Evolutionary conservation across 2,888 invertebrate species (phyloP).

Genomic region (Sarcophaga variegata): DNA sequence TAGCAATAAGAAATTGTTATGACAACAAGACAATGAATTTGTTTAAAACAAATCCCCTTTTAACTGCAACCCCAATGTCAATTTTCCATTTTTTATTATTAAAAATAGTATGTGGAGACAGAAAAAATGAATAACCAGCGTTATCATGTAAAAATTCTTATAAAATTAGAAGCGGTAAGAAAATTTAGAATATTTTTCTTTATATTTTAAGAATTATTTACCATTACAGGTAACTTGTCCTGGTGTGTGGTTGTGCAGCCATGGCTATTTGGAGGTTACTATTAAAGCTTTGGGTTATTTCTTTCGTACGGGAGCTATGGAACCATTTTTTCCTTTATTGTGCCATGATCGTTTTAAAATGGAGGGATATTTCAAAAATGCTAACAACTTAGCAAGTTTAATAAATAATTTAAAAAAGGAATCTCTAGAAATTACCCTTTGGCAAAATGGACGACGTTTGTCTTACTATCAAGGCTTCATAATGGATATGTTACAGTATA

Average conservation of each 20-base stretch:
- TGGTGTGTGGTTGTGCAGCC: slow-evolving; percentile 81
- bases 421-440: slow-evolving; percentile 78
- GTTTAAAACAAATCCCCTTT: background rate
- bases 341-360: slow-evolving; percentile 80
- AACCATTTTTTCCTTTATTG: slow-evolving; percentile 79
- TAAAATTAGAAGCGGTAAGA: slow-evolving; percentile 80
- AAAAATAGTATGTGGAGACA: background rate
- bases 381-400: slow-evolving; percentile 74
- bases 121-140: slow-evolving; percentile 67
- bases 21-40: slow-evolving; percentile 37
- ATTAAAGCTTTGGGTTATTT: slow-evolving; percentile 80
- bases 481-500: slow-evolving; percentile 77
- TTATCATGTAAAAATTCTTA: slow-evolving; percentile 77
- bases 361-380: slow-evolving; percentile 79
- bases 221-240: slow-evolving; percentile 78
- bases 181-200: background rate
- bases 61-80: background rate
- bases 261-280: slow-evolving; percentile 79
- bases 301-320: slow-evolving; percentile 79
- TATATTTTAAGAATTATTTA: background rate
- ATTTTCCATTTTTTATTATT: background rate
- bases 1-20: slow-evolving; percentile 24
- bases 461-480: slow-evolving; percentile 78
- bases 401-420: slow-evolving; percentile 76
- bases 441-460: slow-evolving; percentile 80